Conservation (phyloP, 2,888 invertebrate species). For the Pyrrhosoma nymphula region DNA sequence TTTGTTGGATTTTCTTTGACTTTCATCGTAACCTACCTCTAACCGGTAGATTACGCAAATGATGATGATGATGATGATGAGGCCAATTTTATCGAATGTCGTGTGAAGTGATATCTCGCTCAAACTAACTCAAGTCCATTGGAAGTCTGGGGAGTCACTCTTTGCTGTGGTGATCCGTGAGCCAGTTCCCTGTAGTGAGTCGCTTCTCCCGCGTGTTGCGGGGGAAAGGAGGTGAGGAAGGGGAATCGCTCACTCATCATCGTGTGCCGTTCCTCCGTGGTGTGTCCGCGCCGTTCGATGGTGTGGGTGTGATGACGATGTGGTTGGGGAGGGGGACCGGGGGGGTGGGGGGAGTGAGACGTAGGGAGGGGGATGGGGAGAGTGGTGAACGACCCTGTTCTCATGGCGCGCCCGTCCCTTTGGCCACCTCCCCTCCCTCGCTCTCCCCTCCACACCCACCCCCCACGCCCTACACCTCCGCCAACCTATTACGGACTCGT, state of each 20-base stretch:
- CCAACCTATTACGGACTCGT: not conserved
- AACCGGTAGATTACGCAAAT: no score
- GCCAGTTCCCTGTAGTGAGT: not conserved
- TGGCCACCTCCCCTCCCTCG: not conserved
- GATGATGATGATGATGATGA: no score
- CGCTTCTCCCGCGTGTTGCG: not conserved
- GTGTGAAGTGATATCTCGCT: no score
- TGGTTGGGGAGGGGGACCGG: no score
- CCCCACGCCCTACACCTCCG: not conserved
- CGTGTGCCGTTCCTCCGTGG: no score
- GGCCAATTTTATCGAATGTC: no score
- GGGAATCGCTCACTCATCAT: not conserved
- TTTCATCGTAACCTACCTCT: no score
- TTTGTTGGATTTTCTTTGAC: no score
- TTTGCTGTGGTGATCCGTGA: not conserved
- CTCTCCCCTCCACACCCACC: not conserved
- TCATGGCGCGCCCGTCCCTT: not conserved
- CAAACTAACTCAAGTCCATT: no score
- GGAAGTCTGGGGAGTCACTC: no score
- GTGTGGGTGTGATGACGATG: constrained; percentile 44
- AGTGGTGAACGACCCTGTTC: constrained; percentile 54
- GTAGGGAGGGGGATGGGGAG: not conserved
- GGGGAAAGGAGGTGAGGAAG: not conserved
- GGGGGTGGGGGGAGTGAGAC: not conserved
- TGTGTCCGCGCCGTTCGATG: not conserved